These are phyloP conservation scores for Agrilus cyanescens DNA, from an alignment of 2,888 invertebrate species.

Conservation along the genomic window DNA sequence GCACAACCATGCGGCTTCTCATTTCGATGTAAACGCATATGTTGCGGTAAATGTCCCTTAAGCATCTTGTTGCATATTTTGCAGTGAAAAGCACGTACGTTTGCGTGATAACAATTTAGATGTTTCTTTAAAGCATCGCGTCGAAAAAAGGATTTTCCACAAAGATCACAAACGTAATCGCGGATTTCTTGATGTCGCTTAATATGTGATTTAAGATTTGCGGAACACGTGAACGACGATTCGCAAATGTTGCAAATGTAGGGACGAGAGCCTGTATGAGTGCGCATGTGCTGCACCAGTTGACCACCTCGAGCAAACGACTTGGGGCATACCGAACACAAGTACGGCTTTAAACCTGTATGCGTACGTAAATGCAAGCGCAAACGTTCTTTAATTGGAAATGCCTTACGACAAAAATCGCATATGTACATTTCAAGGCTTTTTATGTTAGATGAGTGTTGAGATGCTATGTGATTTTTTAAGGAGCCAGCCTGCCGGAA, in stretches of 20 bases:
- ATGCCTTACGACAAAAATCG: constrained; percentile 61
- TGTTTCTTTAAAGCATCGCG: constrained; percentile 66
- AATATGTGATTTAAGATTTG: constrained; percentile 50
- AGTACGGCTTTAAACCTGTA: constrained; percentile 57
- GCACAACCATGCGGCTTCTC: constrained; percentile 67
- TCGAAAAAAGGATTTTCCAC: constrained; percentile 65
- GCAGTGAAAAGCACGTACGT: constrained; percentile 64
- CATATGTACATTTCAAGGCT: constrained; percentile 48
- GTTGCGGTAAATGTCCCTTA: constrained; percentile 71
- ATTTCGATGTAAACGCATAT: constrained; percentile 69
- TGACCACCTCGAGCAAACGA: constrained; percentile 63
- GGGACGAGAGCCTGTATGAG: constrained; percentile 61
- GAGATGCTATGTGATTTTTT: constrained; percentile 48
- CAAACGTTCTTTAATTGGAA: constrained; percentile 63
- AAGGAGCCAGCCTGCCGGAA: constrained; percentile 55
- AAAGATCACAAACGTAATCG: constrained; percentile 68
- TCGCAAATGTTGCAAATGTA: constrained; percentile 61
- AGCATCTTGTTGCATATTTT: constrained; percentile 69
- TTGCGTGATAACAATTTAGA: constrained; percentile 61
- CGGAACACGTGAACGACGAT: constrained; percentile 55
- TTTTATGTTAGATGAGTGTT: constrained; percentile 38
- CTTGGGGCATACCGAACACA: constrained; percentile 50
- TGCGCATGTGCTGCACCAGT: constrained; percentile 60
- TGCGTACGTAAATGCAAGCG: constrained; percentile 63
- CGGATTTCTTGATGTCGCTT: constrained; percentile 62